A percentile compares a stretch with the other conserved stretches of the same genome.
These are phyloP conservation scores for Vidua macroura DNA, from an alignment of 2,113 vertebrate species.

Conservation along the genomic window DNA sequence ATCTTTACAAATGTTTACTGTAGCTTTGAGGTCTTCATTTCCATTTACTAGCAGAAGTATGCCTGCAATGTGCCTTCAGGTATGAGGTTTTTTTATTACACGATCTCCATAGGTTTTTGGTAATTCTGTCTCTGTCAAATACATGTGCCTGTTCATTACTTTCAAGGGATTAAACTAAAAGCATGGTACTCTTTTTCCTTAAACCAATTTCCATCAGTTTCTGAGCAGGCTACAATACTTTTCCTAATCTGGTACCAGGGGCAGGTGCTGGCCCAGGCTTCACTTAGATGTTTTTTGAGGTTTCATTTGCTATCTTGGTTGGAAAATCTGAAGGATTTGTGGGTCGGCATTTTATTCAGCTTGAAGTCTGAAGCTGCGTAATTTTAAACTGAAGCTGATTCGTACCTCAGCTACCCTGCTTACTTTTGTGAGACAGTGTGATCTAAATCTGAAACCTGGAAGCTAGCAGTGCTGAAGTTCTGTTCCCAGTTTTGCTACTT, in stretches of 20 bases:
- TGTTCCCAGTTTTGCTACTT: neutral
- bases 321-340: neutral
- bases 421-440: neutral
- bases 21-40: constrained; percentile 49
- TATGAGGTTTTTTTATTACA: neutral
- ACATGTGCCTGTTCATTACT: neutral
- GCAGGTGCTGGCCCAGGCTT: neutral
- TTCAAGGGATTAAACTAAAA: neutral
- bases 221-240: neutral
- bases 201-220: neutral
- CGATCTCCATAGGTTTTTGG: neutral
- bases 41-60: constrained; percentile 25
- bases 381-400: neutral
- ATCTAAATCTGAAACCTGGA: neutral
- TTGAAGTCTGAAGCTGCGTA: neutral
- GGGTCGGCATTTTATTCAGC: neutral
- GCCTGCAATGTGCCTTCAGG: constrained; percentile 39
- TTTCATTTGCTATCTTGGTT: neutral
- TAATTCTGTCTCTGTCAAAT: constrained; percentile 3
- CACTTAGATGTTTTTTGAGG: neutral
- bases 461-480: neutral
- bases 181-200: neutral
- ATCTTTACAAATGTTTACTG: constrained; percentile 32
- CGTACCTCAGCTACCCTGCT: fast-evolving
- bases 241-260: neutral